phyloP scores from a whole-genome alignment of 2,888 invertebrate genomes.

The Ashinkailepas kermadecensis region DNA sequence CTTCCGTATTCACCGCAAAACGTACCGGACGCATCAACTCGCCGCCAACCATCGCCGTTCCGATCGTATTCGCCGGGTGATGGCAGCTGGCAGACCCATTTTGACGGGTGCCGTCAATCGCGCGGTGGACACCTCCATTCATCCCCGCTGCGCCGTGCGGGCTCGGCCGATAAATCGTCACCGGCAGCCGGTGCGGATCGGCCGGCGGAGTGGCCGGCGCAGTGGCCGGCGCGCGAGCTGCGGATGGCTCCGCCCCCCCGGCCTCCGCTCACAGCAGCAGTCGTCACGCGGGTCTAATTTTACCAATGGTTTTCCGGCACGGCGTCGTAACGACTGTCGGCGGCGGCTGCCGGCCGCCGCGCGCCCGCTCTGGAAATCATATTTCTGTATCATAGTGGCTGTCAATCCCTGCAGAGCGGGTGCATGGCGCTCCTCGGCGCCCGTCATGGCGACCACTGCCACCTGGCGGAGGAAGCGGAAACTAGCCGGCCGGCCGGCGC shows the following conservation, averaged over 20 bases:
- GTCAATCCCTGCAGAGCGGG: constrained; percentile 27
- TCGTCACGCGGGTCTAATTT: constrained; percentile 15
- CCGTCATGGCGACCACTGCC: constrained; percentile 27
- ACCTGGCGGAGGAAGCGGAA: constrained; percentile 24
- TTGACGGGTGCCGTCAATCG: no score
- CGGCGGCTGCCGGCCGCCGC: background rate
- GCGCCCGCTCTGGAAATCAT: background rate
- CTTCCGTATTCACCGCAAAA: no score
- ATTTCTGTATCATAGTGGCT: constrained; percentile 23
- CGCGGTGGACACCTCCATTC: background rate
- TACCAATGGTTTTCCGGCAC: constrained; percentile 21
- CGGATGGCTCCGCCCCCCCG: constrained; percentile 1
- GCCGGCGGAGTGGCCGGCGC: background rate
- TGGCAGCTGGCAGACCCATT: no score
- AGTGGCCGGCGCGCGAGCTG: background rate
- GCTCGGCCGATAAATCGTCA: no score
- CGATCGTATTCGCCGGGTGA: no score
- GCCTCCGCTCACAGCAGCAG: background rate
- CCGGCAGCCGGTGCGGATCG: no score
- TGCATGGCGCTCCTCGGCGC: constrained; percentile 24
- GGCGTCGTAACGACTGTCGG: background rate
- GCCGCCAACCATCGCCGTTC: no score
- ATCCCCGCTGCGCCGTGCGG: background rate
- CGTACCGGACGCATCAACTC: no score
- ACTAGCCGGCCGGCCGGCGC: constrained; percentile 29